Conservation (phyloP, 2,797 vertebrate genomes). For the Percopsis omiscomaycus region DNA sequence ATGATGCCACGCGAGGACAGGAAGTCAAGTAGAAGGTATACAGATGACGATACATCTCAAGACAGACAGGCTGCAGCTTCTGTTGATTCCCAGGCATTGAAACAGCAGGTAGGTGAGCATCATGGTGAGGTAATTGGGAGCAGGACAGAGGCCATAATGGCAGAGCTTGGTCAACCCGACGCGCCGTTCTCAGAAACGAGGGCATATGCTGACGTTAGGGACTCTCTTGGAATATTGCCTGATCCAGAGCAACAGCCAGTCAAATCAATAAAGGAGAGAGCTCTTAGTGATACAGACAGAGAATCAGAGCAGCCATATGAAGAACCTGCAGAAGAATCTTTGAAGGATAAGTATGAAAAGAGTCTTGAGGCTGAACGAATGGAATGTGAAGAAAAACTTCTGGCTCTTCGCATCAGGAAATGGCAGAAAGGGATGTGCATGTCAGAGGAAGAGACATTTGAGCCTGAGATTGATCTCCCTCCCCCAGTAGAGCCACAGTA, state of each 20-base stretch:
- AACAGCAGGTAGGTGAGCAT: slow-evolving; percentile 26
- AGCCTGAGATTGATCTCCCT: slow-evolving; percentile 48
- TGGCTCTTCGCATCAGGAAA: slow-evolving; percentile 64
- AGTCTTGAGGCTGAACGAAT: slow-evolving; percentile 63
- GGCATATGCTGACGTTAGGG: slow-evolving; percentile 29
- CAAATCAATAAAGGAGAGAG: slow-evolving; percentile 43
- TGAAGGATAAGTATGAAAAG: slow-evolving; percentile 68
- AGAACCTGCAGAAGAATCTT: slow-evolving; percentile 33
- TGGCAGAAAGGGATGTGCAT: slow-evolving; percentile 68
- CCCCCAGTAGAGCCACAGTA: slow-evolving; percentile 18
- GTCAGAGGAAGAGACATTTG: slow-evolving; percentile 54
- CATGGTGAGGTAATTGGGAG: slow-evolving; percentile 30
- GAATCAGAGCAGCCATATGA: slow-evolving; percentile 20
- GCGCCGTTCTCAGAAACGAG: slow-evolving; percentile 45
- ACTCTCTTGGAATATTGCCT: slow-evolving; percentile 16
- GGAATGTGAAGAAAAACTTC: slow-evolving; percentile 71
- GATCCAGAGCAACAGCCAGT: slow-evolving; percentile 30
- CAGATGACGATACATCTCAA: slow-evolving; percentile 12
- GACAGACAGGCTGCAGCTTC: slow-evolving; percentile 25
- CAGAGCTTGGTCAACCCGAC: slow-evolving; percentile 38
- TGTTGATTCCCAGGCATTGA: slow-evolving; percentile 25
- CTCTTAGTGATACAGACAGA: slow-evolving; percentile 37
- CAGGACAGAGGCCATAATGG: slow-evolving; percentile 25
- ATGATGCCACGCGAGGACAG: slow-evolving; percentile 15
- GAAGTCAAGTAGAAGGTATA: slow-evolving; percentile 9